Evolutionary conservation across 2,888 invertebrate species (phyloP).

Genomic region (Limenitis camilla): DNA sequence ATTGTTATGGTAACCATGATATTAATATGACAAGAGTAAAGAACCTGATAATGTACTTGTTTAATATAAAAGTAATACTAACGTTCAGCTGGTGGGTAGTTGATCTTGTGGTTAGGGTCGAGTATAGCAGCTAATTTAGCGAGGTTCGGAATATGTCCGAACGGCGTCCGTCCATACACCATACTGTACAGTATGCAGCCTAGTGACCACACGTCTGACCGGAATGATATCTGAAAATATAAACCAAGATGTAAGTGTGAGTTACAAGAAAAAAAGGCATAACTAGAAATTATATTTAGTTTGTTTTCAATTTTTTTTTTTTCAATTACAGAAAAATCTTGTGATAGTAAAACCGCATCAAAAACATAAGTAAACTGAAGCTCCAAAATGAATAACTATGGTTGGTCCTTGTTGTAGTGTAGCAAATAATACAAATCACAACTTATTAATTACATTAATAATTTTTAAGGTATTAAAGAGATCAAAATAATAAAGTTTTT

Average conservation of each 20-base stretch:
- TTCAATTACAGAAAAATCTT: not conserved
- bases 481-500: too few relatives aligned
- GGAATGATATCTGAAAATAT: conserved; percentile 83
- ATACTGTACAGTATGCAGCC: conserved; percentile 97
- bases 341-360: not conserved
- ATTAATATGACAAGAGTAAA: not conserved
- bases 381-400: too few relatives aligned
- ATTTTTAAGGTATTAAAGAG: too few relatives aligned
- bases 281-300: too few relatives aligned
- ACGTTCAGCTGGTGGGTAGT: conserved; percentile 78
- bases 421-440: too few relatives aligned
- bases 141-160: conserved; percentile 85
- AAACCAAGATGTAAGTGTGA: not conserved
- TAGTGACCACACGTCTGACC: conserved; percentile 97
- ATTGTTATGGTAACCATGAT: too few relatives aligned
- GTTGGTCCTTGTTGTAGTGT: too few relatives aligned
- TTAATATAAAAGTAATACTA: conserved; percentile 35
- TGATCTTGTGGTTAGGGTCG: conserved; percentile 81
- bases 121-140: conserved; percentile 86
- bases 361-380: not conserved
- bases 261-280: too few relatives aligned
- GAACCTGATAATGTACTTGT: not conserved
- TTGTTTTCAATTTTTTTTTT: too few relatives aligned
- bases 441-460: too few relatives aligned
- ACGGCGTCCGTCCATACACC: conserved; percentile 93